These are phyloP conservation scores for Pangasius mekongensis DNA, from an alignment of 2,797 vertebrate genomes.

Conservation along the genomic window DNA sequence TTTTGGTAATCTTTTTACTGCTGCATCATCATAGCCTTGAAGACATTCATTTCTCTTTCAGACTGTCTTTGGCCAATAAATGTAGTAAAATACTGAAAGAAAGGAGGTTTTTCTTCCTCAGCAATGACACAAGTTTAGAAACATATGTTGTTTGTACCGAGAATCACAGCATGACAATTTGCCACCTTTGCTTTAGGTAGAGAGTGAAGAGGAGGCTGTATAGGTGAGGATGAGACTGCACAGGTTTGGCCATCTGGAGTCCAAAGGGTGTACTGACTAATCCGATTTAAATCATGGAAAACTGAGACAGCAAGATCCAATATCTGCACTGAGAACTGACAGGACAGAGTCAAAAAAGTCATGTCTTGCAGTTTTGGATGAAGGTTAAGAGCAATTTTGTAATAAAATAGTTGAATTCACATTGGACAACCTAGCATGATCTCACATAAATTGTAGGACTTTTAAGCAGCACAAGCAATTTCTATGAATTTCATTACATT, in stretches of 20 bases:
- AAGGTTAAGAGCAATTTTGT: neutral
- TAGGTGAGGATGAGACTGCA: neutral
- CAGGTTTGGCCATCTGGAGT: constrained; percentile 2
- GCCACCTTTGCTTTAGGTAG: neutral
- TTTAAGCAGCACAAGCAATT: neutral
- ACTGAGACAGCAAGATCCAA: neutral
- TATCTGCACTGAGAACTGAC: neutral
- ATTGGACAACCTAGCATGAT: neutral
- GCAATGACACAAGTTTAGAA: neutral
- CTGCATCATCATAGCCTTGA: neutral
- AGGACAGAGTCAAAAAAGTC: neutral
- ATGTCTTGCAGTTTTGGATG: neutral
- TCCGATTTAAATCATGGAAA: neutral
- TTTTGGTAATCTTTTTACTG: neutral
- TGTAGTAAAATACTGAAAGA: neutral
- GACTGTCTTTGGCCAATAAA: neutral
- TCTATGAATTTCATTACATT: neutral
- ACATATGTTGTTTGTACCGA: neutral
- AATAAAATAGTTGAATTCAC: neutral
- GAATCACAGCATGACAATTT: neutral
- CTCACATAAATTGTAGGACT: neutral
- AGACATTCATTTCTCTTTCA: neutral
- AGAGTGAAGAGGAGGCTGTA: neutral
- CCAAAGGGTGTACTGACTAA: neutral
- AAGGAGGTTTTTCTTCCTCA: neutral